Evolutionary conservation across 2,888 invertebrate genomes (phyloP), one percentile per base, ranked within the genome.

Genomic region (Epistrophe eligans): DNA sequence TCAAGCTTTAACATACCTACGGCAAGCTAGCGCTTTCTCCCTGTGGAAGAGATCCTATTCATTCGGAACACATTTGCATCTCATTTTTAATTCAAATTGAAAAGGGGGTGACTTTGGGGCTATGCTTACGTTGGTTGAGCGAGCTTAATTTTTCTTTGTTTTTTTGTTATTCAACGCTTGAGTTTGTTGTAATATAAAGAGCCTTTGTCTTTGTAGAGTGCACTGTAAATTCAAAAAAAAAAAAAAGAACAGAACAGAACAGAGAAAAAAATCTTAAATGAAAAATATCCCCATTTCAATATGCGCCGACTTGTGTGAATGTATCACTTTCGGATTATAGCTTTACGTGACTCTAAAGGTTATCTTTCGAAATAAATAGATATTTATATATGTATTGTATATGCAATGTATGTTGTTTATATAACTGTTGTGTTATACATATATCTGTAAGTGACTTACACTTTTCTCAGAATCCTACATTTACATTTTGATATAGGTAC

Each of bases 71-170:
- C 58, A 76, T 80, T 80, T 84, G 80, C 80, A 84, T 84, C 64
- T 80, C 62, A 80, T 80, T 84, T 84, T 79, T 80, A 84, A 84
- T 84, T 84, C 80, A 84, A 58, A 71, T 74, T 64, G 70, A 77
- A 58, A 62, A 24, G 17, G n/a, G 58, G 74, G 40, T 55, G 43
- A 50, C 40, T 79, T 57, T 50, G 48, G 38, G 35, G 35, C n/a
- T 24, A 50, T 48, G 40, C 28, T 11, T 5, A 55, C 72, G 48
- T n/a, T n/a, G 45, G 24, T 58, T 50, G 19, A 15, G 19, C 5
- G 35, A 1, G 19, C 40, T 70, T 70, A 70, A 70, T 66, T 50
- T 60, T 64, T 64, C 40, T 52, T 73, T 55, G 52, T 60, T 52
- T 62, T 43, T 77, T 43, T 48, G 11, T 50, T 48, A 50, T 50